Conservation (phyloP, 2,888 invertebrate genomes). For the Scaptomyza tumidula region DNA sequence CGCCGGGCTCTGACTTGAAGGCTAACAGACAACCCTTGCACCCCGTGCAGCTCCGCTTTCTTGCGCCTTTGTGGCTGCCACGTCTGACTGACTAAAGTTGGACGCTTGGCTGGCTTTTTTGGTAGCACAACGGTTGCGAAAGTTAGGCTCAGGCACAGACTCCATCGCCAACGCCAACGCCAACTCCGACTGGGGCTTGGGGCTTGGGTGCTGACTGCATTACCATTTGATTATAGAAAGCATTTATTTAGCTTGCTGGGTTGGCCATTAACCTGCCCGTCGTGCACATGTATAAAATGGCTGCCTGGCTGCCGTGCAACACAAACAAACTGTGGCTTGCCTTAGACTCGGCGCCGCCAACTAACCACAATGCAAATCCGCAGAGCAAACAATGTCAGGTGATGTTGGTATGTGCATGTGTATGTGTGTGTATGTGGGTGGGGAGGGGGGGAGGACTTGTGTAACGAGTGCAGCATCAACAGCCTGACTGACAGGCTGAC, state of each 20-base stretch:
- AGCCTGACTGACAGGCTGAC: slow-evolving; percentile 71
- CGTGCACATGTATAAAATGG: slow-evolving; percentile 44
- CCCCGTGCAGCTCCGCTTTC: not conserved
- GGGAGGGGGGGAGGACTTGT: slow-evolving; percentile 8
- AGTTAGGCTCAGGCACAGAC: slow-evolving; percentile 39
- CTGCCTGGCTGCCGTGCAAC: slow-evolving; percentile 27
- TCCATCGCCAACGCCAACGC: not conserved
- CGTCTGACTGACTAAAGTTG: slow-evolving; percentile 45
- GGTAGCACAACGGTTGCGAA: slow-evolving; percentile 20
- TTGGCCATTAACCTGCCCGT: slow-evolving; percentile 34
- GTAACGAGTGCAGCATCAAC: slow-evolving; percentile 23
- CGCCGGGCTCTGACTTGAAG: slow-evolving; percentile 9
- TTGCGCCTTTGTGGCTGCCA: slow-evolving; percentile 14
- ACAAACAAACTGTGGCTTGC: slow-evolving; percentile 26
- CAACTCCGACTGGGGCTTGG: not conserved
- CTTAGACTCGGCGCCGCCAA: slow-evolving; percentile 69
- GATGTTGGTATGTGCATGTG: slow-evolving; percentile 44
- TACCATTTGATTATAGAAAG: slow-evolving; percentile 79
- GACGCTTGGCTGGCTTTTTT: slow-evolving; percentile 57
- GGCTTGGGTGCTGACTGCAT: slow-evolving; percentile 58
- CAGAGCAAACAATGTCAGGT: slow-evolving; percentile 79
- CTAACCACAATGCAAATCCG: slow-evolving; percentile 79
- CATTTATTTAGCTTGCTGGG: slow-evolving; percentile 70
- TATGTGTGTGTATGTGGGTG: slow-evolving; percentile 14
- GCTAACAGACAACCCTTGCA: not conserved